Conservation (phyloP, 2,797 vertebrate species). For the Fistularia commersonii region DNA sequence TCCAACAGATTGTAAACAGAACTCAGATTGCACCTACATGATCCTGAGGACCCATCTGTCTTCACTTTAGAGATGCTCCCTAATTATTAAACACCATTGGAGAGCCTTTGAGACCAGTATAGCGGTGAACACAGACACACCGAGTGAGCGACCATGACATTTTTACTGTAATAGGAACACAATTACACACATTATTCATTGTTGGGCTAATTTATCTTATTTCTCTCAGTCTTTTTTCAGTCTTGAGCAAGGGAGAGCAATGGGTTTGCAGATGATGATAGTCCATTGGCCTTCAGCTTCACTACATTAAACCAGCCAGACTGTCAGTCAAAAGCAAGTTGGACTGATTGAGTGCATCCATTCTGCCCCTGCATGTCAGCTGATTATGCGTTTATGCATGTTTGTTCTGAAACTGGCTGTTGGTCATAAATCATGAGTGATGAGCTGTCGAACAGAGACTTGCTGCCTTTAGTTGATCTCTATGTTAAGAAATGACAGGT, state of each 20-base stretch:
- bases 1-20: constrained; percentile 16
- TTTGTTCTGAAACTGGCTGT: constrained; percentile 4
- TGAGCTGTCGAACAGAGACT: constrained; percentile 32
- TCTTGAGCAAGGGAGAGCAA: too few relatives aligned
- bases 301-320: constrained; percentile 30
- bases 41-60: constrained; percentile 41
- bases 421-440: constrained; percentile 45
- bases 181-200: constrained; percentile 44
- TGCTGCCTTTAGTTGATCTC: constrained; percentile 33
- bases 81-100: constrained; percentile 48
- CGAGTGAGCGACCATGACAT: constrained; percentile 47
- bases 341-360: constrained; percentile 10
- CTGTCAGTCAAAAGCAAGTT: constrained; percentile 30
- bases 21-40: background rate
- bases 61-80: constrained; percentile 34
- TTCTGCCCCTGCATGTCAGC: constrained; percentile 19
- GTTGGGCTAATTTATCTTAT: background rate
- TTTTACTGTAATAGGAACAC: constrained; percentile 45
- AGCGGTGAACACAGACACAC: constrained; percentile 25
- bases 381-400: constrained; percentile 24
- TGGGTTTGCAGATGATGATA: too few relatives aligned
- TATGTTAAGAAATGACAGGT: constrained; percentile 29
- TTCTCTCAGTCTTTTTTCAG: too few relatives aligned
- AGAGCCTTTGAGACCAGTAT: constrained; percentile 34
- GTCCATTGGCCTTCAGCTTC: constrained; percentile 29